These are phyloP conservation scores for Hemaris fuciformis DNA, from an alignment of 2,888 invertebrate species.

Conservation along the genomic window DNA sequence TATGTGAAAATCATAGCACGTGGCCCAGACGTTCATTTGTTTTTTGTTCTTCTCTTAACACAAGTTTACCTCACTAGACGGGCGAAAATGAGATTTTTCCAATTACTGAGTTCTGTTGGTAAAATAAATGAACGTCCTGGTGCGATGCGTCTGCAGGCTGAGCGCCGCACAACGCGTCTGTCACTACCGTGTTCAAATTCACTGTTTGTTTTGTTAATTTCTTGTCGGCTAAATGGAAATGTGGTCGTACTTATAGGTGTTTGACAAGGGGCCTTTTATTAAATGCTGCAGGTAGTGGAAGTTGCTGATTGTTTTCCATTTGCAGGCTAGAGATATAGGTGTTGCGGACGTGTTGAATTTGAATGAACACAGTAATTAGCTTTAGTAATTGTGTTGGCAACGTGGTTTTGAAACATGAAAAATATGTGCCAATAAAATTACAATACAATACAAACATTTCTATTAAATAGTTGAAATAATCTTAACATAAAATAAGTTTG, in stretches of 20 bases:
- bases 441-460: background rate
- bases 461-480: background rate
- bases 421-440: too few species aligned
- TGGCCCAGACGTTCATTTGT: slow-evolving; percentile 35
- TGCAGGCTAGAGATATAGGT: too few species aligned
- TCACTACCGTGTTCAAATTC: slow-evolving; percentile 41
- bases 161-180: slow-evolving; percentile 18
- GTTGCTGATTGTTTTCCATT: background rate
- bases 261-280: background rate
- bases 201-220: background rate
- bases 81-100: slow-evolving; percentile 61
- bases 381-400: too few species aligned
- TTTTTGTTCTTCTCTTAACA: slow-evolving; percentile 30
- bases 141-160: too few species aligned
- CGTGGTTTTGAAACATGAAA: too few species aligned
- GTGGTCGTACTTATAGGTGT: background rate
- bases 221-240: background rate
- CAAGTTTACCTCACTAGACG: slow-evolving; percentile 57
- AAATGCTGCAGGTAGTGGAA: background rate
- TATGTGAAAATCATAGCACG: background rate
- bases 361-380: too few species aligned
- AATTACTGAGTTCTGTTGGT: slow-evolving; percentile 58
- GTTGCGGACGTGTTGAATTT: too few species aligned
- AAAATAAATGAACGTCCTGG: slow-evolving; percentile 50
- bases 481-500: background rate